Percentiles rank a stretch among this genome's conserved stretches.
These are phyloP conservation scores for Gortyna flavago DNA, from an alignment of 2,888 invertebrate species.

Conservation along the genomic window DNA sequence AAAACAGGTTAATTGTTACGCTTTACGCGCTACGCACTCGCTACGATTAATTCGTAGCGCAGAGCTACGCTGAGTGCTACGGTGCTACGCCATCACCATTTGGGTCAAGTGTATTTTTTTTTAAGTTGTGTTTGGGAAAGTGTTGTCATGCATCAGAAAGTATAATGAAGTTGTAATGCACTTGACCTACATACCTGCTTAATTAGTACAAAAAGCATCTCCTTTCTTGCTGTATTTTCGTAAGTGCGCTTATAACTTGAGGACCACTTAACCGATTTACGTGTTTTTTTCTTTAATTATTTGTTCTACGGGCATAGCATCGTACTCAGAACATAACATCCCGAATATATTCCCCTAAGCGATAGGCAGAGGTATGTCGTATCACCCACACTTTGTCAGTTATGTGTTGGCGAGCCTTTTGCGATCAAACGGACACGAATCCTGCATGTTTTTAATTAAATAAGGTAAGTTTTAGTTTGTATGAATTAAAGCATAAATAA, in stretches of 20 bases:
- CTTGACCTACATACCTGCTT: slow-evolving; percentile 32
- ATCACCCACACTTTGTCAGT: not conserved
- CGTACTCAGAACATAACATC: not conserved
- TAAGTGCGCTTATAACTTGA: slow-evolving; percentile 15
- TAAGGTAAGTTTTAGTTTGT: not conserved
- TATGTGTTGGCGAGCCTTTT: not conserved
- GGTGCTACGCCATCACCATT: slow-evolving; percentile 24
- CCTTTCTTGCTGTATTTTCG: not conserved
- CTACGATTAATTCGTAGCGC: slow-evolving; percentile 36
- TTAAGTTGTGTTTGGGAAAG: not conserved
- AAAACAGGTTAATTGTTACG: slow-evolving; percentile 44
- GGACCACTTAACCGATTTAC: slow-evolving; percentile 4
- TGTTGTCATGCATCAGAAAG: not conserved
- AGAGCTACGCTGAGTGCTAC: slow-evolving; percentile 46
- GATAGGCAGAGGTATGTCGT: not conserved
- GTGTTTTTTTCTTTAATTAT: slow-evolving; percentile 6
- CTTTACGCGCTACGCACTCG: slow-evolving; percentile 36
- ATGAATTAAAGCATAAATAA: not conserved
- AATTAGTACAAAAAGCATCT: slow-evolving; percentile 8
- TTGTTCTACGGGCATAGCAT: too few relatives aligned
- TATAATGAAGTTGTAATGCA: not conserved
- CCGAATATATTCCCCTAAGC: not conserved
- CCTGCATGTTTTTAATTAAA: not conserved
- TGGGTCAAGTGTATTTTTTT: slow-evolving; percentile 29
- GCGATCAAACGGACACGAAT: not conserved